Conservation (phyloP, 2,113 vertebrate genomes). For the Pygoscelis adeliae region DNA sequence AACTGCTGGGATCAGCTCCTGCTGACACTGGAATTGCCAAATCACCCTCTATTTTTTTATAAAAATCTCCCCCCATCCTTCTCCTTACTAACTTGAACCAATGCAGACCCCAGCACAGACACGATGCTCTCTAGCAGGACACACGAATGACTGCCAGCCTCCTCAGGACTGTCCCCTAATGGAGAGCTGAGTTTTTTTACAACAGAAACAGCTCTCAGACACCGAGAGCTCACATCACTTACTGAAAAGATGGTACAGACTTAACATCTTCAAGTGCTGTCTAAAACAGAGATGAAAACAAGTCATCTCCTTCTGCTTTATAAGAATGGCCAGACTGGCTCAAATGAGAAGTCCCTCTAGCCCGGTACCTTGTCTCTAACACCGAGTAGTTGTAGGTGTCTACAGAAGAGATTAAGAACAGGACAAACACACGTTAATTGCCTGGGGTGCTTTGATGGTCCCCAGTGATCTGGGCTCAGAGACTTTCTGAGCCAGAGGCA, state of each 20-base stretch:
- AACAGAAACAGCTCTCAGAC: not conserved
- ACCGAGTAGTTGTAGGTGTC: not conserved
- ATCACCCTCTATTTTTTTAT: not conserved
- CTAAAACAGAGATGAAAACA: not conserved
- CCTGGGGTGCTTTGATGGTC: not conserved
- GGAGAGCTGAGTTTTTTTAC: not conserved
- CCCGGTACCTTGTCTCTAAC: not conserved
- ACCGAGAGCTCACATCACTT: not conserved
- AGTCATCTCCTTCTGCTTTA: not conserved
- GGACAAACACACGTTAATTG: not conserved
- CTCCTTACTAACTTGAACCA: not conserved
- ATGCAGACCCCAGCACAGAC: not conserved
- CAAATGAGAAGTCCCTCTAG: not conserved
- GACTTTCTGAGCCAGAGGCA: not conserved
- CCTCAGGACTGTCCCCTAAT: not conserved
- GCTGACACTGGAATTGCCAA: not conserved
- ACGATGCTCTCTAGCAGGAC: not conserved
- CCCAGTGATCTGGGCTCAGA: not conserved
- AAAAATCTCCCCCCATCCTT: fast-evolving
- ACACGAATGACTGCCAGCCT: not conserved
- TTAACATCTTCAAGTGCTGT: not conserved
- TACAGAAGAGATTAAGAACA: not conserved
- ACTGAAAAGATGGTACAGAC: not conserved
- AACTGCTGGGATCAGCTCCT: not conserved
- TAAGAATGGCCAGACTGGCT: not conserved